A percentile compares a stretch with the other conserved stretches of the same genome.
phyloP scores from a whole-genome alignment of 2,797 vertebrate species.

The Myiotriccus ornatus region DNA sequence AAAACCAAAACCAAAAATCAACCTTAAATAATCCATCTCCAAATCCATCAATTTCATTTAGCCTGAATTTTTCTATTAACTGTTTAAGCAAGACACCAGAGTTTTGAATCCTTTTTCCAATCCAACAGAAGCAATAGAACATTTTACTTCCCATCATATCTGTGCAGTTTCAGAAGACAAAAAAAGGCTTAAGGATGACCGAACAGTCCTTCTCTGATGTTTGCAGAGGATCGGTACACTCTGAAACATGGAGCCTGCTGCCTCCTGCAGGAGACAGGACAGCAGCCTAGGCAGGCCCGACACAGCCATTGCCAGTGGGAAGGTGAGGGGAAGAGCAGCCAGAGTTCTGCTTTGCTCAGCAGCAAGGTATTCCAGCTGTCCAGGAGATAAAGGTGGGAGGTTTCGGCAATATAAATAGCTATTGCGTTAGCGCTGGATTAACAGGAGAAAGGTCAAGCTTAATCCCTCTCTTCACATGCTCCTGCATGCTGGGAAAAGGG shows the following conservation, averaged over 20 bases:
- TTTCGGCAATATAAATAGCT: neutral
- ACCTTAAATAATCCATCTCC: neutral
- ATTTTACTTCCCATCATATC: neutral
- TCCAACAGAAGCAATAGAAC: neutral
- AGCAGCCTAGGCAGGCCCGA: neutral
- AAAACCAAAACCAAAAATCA: neutral
- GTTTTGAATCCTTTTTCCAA: neutral
- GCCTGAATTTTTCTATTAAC: neutral
- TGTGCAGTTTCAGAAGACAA: neutral
- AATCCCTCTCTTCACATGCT: neutral
- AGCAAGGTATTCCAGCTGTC: neutral
- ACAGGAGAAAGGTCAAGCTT: neutral
- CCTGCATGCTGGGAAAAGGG: neutral
- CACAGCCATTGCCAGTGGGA: neutral
- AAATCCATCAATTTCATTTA: neutral
- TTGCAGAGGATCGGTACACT: neutral
- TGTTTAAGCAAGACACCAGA: neutral
- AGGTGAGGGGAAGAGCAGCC: neutral
- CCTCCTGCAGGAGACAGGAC: neutral
- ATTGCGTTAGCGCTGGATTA: neutral
- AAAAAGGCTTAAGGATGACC: neutral
- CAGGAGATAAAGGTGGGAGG: neutral
- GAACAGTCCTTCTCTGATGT: neutral
- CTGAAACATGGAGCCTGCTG: neutral
- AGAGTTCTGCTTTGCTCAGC: rapidly evolving